Evolutionary conservation across 2,113 vertebrate species (phyloP), one percentile per base, ranked within the genome.

Genomic region (Oophaga pumilio): DNA sequence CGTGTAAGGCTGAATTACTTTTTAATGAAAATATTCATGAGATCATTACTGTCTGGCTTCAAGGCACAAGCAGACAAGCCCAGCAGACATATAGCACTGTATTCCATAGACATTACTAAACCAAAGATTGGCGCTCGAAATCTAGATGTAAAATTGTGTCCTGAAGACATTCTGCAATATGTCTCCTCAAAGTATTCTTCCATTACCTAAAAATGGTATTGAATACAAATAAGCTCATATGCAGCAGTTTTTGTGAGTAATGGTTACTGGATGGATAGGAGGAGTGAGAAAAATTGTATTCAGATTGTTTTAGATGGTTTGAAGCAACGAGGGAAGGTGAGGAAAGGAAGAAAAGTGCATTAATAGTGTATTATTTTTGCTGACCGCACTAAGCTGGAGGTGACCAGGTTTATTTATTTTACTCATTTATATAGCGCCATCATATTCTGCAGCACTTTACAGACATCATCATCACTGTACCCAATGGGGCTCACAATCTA

Each of bases 21-120:
- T 87, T 87, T 87, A 81, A 87, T 87, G 76, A 87, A 87, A 87
- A 81, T 87, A 87, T 87, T 87, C 85, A 87, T 81, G 78, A 87
- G 77, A 81, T 87, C 78, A 81, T 87, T 87, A 73, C 85, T 81
- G 52, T 52, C 79, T 87, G 78, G 85, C 85, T 87, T 82, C 66
- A 17, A 71, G 85, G 77, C 85, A 87, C 62, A 18, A 49, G 64
- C 62, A 79, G 52, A 28, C 60, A 73, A 82, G n/a, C 62, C 62
- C 82, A 12, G 18, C 56, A 43, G 84, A 76, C 74, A 50, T 62
- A 71, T 73, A 43, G 49, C 20, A 33, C 26, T 71, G 77, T 59
- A 87, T 81, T 87, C 59, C 22, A 81, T 28, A 60, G 62, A n/a
- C 59, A 69, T 87, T 73, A 52, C 77, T 73, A 81, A 87, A 81